Base-by-base conservation (phyloP, 1,140 invertebrate genomes). In the Oreohelix idahoensis region DNA sequence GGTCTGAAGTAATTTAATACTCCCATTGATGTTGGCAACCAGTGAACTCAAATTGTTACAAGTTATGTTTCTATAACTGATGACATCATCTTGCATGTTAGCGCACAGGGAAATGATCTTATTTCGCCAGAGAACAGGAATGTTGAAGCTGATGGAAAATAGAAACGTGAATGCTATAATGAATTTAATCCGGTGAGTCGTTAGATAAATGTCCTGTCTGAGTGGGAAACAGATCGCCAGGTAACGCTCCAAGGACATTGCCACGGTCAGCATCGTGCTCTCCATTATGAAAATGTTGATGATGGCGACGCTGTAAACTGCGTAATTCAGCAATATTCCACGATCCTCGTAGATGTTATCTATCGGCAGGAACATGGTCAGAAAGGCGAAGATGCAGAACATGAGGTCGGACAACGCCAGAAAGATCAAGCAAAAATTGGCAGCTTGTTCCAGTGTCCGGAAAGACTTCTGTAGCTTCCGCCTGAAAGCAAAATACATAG, bases 241-340 rank as follows among this genome's bases (percentile, higher is more conserved):
- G 85, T 90, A 92, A 26, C 92, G 63, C 81, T 92, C 92, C 32
- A 89, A 88, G 42, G 92, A 90, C 91, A 92, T 91, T 36, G 89
- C 89, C 26, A 92, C 92, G 0, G 92, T 92, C 45, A 92, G 82
- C 90, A 90, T 90, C 0, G 92, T 92, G 81, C 90, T 91, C 23
- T 88, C 88, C 86, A 92, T 89, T 74, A 92, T 92, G 79, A 92
- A 92, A 0, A 91, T 86, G 84, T 91, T 92, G 83, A 92, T 92
- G 35, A 92, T 83, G 5, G 88, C 90, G 11, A 89, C 79, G 51
- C 87, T 86, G 85, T 91, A 91, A 51, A 89, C 86, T 29, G 85
- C 81, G 84, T 92, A 92, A 78, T 88, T 87, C 15, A 90, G 77
- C 53, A 90, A 78, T 69, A 91, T 87, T 20, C 87, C 88, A 36